phyloP scores from a whole-genome alignment of 2,113 vertebrate species.

The Platysternon megacephalum region DNA sequence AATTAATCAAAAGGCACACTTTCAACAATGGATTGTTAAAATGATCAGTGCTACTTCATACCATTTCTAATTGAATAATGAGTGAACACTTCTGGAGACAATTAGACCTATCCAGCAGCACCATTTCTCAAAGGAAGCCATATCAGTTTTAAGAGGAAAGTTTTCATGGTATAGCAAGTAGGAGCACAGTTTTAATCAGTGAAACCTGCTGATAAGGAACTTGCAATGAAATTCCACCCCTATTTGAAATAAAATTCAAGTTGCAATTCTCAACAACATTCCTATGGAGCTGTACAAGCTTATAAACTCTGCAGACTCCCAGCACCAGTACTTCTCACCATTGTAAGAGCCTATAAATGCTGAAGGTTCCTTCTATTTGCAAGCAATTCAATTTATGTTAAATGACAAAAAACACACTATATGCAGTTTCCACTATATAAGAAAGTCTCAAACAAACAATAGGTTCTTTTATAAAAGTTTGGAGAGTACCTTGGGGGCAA shows the following conservation, averaged over 20 bases:
- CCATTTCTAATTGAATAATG: background rate
- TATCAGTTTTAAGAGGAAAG: background rate
- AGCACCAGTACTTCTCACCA: background rate
- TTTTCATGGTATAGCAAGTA: background rate
- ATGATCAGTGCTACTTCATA: background rate
- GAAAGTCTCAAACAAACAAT: background rate
- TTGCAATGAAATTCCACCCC: background rate
- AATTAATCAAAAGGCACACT: conserved; percentile 32
- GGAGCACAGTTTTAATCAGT: background rate
- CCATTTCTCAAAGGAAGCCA: background rate
- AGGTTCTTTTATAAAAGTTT: background rate
- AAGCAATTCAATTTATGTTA: background rate
- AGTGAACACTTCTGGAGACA: background rate
- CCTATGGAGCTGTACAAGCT: rapidly evolving
- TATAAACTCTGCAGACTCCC: background rate
- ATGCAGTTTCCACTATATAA: background rate
- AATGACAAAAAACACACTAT: background rate
- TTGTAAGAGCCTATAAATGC: background rate
- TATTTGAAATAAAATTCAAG: background rate
- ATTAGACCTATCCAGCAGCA: background rate
- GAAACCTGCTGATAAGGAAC: background rate
- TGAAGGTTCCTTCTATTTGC: background rate
- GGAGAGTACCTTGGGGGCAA: background rate
- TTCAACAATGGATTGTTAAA: conserved; percentile 31
- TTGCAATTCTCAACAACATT: background rate